These are phyloP conservation scores for Himalopsyche japonica DNA, from an alignment of 2,888 invertebrate genomes.

Conservation along the genomic window DNA sequence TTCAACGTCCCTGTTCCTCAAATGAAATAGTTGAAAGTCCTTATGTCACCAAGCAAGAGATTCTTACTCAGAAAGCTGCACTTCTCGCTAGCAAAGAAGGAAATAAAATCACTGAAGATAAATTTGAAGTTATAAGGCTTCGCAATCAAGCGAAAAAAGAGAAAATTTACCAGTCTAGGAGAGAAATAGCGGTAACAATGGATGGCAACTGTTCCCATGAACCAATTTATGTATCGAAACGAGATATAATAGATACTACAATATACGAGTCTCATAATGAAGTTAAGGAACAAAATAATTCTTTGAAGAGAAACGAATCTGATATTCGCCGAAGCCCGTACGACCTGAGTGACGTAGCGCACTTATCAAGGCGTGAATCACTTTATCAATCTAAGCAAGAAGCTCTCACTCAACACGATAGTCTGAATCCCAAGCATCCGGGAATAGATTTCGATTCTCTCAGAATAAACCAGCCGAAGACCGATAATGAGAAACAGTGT, in stretches of 20 bases:
- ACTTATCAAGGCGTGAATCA: conserved; percentile 57
- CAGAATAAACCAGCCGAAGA: conserved; percentile 55
- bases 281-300: conserved; percentile 44
- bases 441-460: conserved; percentile 59
- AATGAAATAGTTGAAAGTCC: conserved; percentile 53
- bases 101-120: conserved; percentile 52
- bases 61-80: conserved; percentile 58
- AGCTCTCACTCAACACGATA: conserved; percentile 44
- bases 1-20: conserved; percentile 25
- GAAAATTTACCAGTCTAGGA: conserved; percentile 58
- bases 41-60: conserved; percentile 59
- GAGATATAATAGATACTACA: conserved; percentile 58
- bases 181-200: conserved; percentile 47
- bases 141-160: conserved; percentile 60
- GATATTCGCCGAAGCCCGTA: conserved; percentile 50
- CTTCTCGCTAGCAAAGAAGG: conserved; percentile 55
- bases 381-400: conserved; percentile 52
- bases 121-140: conserved; percentile 59
- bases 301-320: conserved; percentile 7
- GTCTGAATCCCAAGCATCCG: conserved; percentile 47
- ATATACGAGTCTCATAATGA: conserved; percentile 60
- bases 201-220: conserved; percentile 39
- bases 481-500: conserved; percentile 57
- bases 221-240: conserved; percentile 58
- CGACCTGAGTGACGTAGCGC: conserved; percentile 58